These are phyloP conservation scores for Dione vanillae DNA, from an alignment of 2,888 invertebrate genomes.

Conservation along the genomic window DNA sequence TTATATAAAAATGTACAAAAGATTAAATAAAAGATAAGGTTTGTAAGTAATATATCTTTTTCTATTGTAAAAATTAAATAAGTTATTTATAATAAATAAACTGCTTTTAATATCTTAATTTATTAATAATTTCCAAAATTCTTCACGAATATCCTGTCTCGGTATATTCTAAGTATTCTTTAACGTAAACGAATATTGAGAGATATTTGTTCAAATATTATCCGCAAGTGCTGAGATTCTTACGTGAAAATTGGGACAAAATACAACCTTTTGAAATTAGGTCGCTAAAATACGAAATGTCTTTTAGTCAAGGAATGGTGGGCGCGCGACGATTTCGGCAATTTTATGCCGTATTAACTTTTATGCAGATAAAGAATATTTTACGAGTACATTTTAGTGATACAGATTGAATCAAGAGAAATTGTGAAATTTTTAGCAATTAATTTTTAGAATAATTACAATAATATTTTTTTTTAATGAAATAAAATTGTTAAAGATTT, in stretches of 20 bases:
- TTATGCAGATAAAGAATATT: constrained; percentile 33
- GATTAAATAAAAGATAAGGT: no score
- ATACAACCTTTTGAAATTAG: constrained; percentile 72
- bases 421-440: no score
- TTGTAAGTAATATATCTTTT: no score
- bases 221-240: constrained; percentile 54
- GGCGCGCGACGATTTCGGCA: constrained; percentile 41
- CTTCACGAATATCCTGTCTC: background rate
- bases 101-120: no score
- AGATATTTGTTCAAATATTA: constrained; percentile 36
- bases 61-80: no score
- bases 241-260: constrained; percentile 68
- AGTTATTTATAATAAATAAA: no score
- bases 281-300: constrained; percentile 66
- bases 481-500: no score
- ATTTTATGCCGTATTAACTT: constrained; percentile 42
- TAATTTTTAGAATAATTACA: no score
- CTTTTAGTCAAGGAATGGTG: constrained; percentile 51
- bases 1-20: no score
- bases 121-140: no score
- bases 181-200: background rate
- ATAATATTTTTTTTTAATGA: no score
- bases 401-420: background rate
- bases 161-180: background rate
- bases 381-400: constrained; percentile 29